phyloP scores from a whole-genome alignment of 2,797 vertebrate species.

The Salmo trutta region DNA sequence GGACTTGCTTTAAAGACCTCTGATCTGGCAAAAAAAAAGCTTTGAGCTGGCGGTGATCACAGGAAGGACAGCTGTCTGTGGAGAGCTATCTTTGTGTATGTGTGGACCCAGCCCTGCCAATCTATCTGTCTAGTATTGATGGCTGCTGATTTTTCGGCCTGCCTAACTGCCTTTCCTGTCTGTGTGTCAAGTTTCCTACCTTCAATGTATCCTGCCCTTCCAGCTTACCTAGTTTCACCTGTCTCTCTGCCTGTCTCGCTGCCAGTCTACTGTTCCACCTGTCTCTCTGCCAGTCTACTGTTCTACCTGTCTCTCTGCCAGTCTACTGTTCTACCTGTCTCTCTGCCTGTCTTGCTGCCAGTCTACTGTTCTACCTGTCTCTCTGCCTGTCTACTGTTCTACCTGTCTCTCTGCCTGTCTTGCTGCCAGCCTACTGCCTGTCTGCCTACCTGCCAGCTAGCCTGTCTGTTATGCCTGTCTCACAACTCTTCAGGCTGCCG shows the following conservation, averaged over 20 bases:
- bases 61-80: conserved; percentile 6
- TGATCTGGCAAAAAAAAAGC: not conserved
- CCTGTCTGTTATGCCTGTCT: conserved; percentile 13
- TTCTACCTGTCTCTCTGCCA: conserved; percentile 38
- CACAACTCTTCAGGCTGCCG: conserved; percentile 16
- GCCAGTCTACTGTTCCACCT: not conserved
- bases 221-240: conserved; percentile 52
- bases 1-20: conserved; percentile 3
- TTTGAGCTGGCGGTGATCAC: not conserved
- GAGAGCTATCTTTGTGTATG: not conserved
- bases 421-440: no score
- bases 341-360: no score
- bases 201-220: conserved; percentile 49
- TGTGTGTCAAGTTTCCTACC: conserved; percentile 45
- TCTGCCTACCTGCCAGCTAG: not conserved
- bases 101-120: not conserved
- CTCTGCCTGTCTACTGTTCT: no score
- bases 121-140: conserved; percentile 3
- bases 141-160: conserved; percentile 47
- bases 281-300: not conserved
- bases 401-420: no score
- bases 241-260: conserved; percentile 47
- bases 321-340: conserved; percentile 30
- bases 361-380: no score
- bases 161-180: conserved; percentile 45